Evolutionary conservation across 2,888 invertebrate genomes (phyloP), one percentile per base, ranked within the genome.

Genomic region (Erannis defoliaria): DNA sequence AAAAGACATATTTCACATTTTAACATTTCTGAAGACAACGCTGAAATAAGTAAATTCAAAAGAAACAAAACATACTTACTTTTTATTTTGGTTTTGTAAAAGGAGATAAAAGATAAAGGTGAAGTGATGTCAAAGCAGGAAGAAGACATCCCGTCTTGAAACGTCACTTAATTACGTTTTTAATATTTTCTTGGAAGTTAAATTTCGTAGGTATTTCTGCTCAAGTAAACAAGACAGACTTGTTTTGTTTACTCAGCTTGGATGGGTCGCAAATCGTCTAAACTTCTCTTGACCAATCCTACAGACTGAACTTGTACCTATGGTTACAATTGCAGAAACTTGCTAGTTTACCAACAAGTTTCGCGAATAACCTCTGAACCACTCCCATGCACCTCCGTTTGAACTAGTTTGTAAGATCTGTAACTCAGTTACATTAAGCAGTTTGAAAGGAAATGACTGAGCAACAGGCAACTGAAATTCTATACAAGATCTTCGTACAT

Each of bases 381-480:
- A 50, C 50, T 38, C 33, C 45, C 40, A 43, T 55, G 55, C 60
- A 60, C 55, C 59, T 43, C 43, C 16, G 38, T 61, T 59, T 55
- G 38, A 56, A 61, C 61, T 50, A 51, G 61, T 55, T 61, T 9
- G 37, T 29, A 55, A 55, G 37, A 50, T 51, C 50, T 51, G 46
- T 48, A 59, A 58, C 58, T 50, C 16, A 35, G 51, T 62, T 62
- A 53, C 29, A 46, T 46, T 51, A 33, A 16, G 40, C 42, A 60
- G 55, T 61, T 61, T 40, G 45, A 46, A 51, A 61, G 55, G 61
- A 61, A 61, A 55, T 55, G 50, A 55, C 38, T 14, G 16, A 38
- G 61, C 54, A 62, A 62, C 56, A 57, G 42, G 51, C 61, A 40
- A 29, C 29, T 35, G 21, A 23, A 21, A 18, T 48, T 60, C 19